Base-by-base conservation (phyloP, 2,113 vertebrate genomes). In the Paramormyrops kingsleyae region DNA sequence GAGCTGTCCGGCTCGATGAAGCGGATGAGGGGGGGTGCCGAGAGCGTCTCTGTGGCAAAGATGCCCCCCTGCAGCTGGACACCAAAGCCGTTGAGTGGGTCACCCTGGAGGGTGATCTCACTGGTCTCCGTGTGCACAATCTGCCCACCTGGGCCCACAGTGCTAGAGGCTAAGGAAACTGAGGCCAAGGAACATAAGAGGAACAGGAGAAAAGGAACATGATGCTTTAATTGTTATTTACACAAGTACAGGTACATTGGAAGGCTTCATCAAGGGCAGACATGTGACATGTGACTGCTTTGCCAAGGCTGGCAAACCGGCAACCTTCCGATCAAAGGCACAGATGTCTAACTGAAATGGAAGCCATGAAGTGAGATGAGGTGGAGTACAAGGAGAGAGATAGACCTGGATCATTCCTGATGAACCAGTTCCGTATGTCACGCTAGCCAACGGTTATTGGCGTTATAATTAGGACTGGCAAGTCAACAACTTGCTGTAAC, bases 1-100 rank as follows among this genome's bases (percentile, higher is more conserved):
- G 99, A 97, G 92, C 99, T 99, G 96, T 99, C 99, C 0, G 99
- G 98, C 92, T 99, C 99, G 12, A 99, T 99, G 94, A 99, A 99
- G 52, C 97, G 95, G 91, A 99, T 96, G 4, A 99, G 96, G 1
- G 99, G 98, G 0, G 99, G 98, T 1, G 98, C 97, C 1, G 98
- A 99, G 89, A 99, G 95, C 2, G 97, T 98, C 94, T 99, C 99
- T 0, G 98, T 99, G 92, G 98, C 97, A 53, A 99, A 99, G 94
- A 99, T 98, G 56, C 99, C 98, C 70, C 99, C 99, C 92, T 99
- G 99, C 44, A 99, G 97, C 95, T 99, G 99, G 19, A 99, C 97
- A 70, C 99, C 99, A 0, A 99, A 99, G 91, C 99, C 98, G 5
- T 97, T 98, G 92, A 99, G 96, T 0, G 98, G 98, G 62, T 99